Conservation (phyloP, 2,797 vertebrate species). For the Silurus aristotelis region DNA sequence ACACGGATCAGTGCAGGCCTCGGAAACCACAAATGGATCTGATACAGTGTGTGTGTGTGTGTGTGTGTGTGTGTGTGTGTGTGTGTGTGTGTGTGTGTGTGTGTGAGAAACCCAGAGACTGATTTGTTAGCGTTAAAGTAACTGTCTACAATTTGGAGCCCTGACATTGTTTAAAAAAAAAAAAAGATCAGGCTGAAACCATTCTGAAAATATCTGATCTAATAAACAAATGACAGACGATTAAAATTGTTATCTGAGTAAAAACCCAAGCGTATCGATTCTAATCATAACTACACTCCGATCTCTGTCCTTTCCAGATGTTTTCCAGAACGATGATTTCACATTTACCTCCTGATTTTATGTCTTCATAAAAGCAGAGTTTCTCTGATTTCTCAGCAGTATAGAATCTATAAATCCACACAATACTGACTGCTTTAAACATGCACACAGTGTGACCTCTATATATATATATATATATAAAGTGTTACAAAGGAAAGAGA, state of each 20-base stretch:
- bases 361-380: neutral
- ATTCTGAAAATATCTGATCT: neutral
- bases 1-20: neutral
- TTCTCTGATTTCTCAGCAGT: neutral
- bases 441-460: no score
- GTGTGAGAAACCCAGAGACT: no score
- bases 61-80: no score
- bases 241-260: no score
- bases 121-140: neutral
- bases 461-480: no score
- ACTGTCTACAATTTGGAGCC: neutral
- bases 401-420: neutral
- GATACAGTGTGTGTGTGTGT: neutral
- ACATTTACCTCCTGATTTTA: neutral
- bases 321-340: neutral
- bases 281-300: neutral
- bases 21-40: no score
- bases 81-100: no score
- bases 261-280: neutral
- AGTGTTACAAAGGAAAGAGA: neutral
- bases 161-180: neutral
- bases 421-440: neutral
- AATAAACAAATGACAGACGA: neutral
- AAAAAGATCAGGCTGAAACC: neutral
- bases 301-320: no score